Base-by-base conservation (phyloP, 2,113 vertebrate genomes). In the Cheilinus undulatus region DNA sequence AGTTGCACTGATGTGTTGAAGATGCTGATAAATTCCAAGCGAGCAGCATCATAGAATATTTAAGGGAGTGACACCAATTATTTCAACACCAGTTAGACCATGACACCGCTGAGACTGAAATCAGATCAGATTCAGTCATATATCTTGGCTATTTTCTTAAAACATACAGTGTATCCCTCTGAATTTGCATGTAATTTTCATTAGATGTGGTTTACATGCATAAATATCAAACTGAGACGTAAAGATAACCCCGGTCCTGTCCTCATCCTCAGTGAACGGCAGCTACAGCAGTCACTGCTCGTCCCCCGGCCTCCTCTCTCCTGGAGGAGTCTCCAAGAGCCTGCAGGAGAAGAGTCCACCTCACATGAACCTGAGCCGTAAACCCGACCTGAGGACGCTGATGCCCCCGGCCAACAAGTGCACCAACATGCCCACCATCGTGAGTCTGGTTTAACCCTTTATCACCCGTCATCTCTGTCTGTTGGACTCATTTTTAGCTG, bases 291-390 rank as follows among this genome's bases (percentile, higher is more conserved):
- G 94, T 78, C 96, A 96, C 65, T 94, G 96, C 84, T 92, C 95
- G 81, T 99, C 97, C 74, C 97, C 97, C 74, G 96, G 95, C 79
- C 92, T 97, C 93, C 93, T 97, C 94, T 96, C 97, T 90, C 95
- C 96, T 86, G 96, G 93, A 64, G 94, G 93, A 56, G 86, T 96
- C 84, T 94, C 95, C 81, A 98, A 97, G 86, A 95, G 92, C 91
- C 93, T 97, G 94, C 96, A 96, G 93, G 94, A 95, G 27, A 99
- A 97, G 85, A 97, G 95, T 80, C 96, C 96, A 2, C 95, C 96
- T 22, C 91, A 94, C 3, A 95, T 96, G 95, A 95, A 93, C 83
- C 88, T 97, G 92, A 95, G 93, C 81, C 95, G 96, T 36, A 97
- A 98, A 89, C 95, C 96, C 13, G 97, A 98, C 87, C 96, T 98